Evolutionary conservation across 2,797 vertebrate genomes (phyloP).

Genomic region (Poeciliopsis turneri): DNA sequence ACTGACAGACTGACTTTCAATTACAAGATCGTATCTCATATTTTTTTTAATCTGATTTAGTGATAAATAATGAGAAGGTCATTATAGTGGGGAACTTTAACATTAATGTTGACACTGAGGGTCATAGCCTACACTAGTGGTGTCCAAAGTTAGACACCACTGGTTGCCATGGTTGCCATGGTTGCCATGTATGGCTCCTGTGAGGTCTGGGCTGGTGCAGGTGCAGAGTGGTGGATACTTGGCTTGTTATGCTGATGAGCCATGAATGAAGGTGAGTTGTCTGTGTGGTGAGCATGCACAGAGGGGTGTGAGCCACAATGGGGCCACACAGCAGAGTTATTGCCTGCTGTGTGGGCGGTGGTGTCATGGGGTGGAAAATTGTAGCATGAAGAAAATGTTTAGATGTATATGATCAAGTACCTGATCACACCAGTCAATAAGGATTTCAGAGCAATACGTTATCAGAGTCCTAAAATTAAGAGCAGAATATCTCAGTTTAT

Average conservation of each 20-base stretch:
- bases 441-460: neutral
- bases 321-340: neutral
- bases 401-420: too few relatives aligned
- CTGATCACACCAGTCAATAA: neutral
- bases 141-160: too few relatives aligned
- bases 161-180: neutral
- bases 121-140: too few relatives aligned
- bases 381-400: neutral
- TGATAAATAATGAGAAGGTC: too few relatives aligned
- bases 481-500: neutral
- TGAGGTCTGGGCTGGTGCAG: neutral
- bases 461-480: neutral
- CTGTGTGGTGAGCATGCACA: neutral
- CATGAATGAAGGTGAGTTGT: neutral
- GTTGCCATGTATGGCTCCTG: neutral
- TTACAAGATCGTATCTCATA: too few relatives aligned
- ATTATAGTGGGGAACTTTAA: too few relatives aligned
- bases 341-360: neutral
- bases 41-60: too few relatives aligned
- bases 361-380: neutral
- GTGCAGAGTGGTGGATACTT: neutral
- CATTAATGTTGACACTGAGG: too few relatives aligned
- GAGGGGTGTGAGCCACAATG: neutral
- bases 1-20: too few relatives aligned
- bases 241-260: neutral